Conservation (phyloP, 2,113 vertebrate species). For the Nycticebus coucang region DNA sequence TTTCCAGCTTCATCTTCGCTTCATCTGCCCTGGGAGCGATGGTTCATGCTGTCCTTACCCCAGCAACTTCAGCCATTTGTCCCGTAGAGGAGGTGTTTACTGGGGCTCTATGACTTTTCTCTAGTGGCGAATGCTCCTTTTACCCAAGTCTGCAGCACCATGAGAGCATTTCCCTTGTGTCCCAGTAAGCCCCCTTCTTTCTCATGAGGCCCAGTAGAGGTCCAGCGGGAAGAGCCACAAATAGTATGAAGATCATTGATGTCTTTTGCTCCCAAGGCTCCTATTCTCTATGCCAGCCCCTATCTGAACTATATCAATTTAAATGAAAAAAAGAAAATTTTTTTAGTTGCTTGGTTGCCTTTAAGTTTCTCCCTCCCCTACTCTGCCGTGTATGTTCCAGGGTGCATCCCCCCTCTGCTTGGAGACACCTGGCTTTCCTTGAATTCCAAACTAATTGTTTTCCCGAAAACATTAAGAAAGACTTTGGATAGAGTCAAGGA, state of each 20-base stretch:
- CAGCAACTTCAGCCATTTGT: neutral
- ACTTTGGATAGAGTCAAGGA: neutral
- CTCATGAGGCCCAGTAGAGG: neutral
- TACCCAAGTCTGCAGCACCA: neutral
- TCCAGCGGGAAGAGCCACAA: neutral
- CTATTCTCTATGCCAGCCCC: neutral
- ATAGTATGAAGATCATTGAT: neutral
- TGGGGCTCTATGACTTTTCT: neutral
- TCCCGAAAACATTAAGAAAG: neutral
- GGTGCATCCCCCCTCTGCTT: rapidly evolving
- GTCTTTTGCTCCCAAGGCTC: neutral
- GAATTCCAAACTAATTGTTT: neutral
- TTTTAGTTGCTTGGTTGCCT: neutral
- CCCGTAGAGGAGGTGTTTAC: neutral
- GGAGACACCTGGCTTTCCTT: neutral
- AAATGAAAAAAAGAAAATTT: neutral
- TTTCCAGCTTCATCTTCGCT: neutral
- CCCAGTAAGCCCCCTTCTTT: neutral
- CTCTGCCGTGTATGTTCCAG: neutral
- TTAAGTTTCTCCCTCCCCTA: neutral
- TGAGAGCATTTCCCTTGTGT: neutral
- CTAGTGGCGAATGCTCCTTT: neutral
- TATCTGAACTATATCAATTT: neutral
- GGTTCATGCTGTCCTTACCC: neutral
- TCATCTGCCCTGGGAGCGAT: neutral